Evolutionary conservation across 2,888 invertebrate species (phyloP).

Genomic region (Drosophila borborema): DNA sequence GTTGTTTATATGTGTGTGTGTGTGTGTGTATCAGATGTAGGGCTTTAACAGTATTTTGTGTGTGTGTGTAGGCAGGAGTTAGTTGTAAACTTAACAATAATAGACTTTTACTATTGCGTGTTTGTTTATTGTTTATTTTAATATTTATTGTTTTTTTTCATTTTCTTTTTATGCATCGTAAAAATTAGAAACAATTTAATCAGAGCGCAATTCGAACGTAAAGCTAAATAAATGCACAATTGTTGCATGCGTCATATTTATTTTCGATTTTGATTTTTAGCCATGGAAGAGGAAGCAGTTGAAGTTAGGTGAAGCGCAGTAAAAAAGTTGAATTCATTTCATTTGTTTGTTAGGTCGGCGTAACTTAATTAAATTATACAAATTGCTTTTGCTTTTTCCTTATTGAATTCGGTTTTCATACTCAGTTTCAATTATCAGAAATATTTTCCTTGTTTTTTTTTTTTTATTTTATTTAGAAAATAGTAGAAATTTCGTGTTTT

Average conservation of each 20-base stretch:
- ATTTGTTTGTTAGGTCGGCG: slow-evolving; percentile 23
- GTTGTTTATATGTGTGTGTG: slow-evolving; percentile 22
- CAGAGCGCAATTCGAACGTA: slow-evolving; percentile 53
- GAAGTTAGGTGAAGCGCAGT: slow-evolving; percentile 51
- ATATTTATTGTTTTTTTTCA: slow-evolving; percentile 4
- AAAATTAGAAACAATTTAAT: slow-evolving; percentile 44
- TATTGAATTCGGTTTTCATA: slow-evolving; percentile 10
- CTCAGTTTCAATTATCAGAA: slow-evolving; percentile 24
- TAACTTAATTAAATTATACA: slow-evolving; percentile 43
- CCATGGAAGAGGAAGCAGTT: slow-evolving; percentile 60
- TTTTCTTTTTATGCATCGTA: slow-evolving; percentile 40
- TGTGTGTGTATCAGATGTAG: slow-evolving; percentile 26
- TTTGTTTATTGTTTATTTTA: slow-evolving; percentile 5
- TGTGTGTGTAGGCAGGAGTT: slow-evolving; percentile 21
- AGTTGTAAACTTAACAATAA: slow-evolving; percentile 71
- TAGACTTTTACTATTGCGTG: slow-evolving; percentile 70
- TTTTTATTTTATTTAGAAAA: slow-evolving; percentile 48
- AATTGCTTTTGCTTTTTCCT: slow-evolving; percentile 25
- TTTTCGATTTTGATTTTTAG: slow-evolving; percentile 74
- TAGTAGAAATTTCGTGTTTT: slow-evolving; percentile 55
- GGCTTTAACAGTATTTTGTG: slow-evolving; percentile 25
- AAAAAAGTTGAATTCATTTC: slow-evolving; percentile 22
- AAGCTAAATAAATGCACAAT: slow-evolving; percentile 76
- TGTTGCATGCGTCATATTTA: slow-evolving; percentile 41
- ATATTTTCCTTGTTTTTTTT: slow-evolving; percentile 33